Evolutionary conservation across 2,113 vertebrate species (phyloP).

Genomic region (Corynorhinus townsendii): DNA sequence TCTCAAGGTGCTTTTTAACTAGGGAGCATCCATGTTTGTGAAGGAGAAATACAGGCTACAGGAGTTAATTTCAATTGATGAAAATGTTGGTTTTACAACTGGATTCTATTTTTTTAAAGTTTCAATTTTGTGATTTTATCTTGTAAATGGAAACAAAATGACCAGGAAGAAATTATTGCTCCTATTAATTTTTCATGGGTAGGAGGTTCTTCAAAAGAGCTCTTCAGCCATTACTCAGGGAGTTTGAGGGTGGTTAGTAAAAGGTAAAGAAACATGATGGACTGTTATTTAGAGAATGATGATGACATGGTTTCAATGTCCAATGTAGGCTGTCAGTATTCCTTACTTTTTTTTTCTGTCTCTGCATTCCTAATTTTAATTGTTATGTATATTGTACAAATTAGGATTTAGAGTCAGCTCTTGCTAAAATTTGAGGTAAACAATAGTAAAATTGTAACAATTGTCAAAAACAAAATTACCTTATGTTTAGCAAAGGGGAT

Average conservation of each 20-base stretch:
- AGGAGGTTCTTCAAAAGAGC: neutral
- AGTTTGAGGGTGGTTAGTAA: neutral
- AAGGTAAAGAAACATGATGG: neutral
- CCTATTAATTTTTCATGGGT: neutral
- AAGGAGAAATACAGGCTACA: neutral
- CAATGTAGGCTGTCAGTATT: neutral
- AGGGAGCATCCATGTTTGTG: neutral
- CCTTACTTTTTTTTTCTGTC: neutral
- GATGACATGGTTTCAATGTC: neutral
- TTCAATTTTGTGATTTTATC: neutral
- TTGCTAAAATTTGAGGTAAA: neutral
- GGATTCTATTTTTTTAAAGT: neutral
- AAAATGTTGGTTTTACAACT: neutral
- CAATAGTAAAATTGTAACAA: neutral
- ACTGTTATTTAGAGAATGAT: neutral
- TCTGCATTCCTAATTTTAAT: neutral
- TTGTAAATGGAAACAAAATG: neutral
- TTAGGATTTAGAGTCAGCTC: neutral
- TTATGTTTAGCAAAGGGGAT: neutral
- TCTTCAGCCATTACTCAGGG: neutral
- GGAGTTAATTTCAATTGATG: neutral
- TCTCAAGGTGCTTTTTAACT: neutral
- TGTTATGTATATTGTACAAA: neutral
- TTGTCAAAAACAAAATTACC: neutral
- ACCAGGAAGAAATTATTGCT: neutral